Percentiles rank a stretch among this genome's conserved stretches.
Conservation (phyloP, 2,888 invertebrate genomes). For the Drosophila mercatorum region DNA sequence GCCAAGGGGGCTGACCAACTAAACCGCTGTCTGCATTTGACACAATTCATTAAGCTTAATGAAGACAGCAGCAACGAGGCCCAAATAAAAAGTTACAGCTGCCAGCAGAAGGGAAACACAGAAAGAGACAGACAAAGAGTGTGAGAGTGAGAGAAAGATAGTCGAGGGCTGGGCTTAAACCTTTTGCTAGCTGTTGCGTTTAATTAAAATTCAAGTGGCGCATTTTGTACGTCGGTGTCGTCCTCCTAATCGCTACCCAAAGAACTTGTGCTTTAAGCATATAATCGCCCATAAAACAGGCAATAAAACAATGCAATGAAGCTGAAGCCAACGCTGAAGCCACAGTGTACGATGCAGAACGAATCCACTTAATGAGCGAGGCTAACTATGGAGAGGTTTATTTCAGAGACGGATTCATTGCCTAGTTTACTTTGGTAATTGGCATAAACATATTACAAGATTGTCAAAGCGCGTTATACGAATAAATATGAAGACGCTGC, state of each 20-base stretch:
- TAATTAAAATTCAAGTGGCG: conserved; percentile 82
- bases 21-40: conserved; percentile 69
- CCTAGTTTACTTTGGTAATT: conserved; percentile 48
- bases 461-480: not conserved
- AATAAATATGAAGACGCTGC: not conserved
- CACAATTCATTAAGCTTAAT: conserved; percentile 82
- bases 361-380: conserved; percentile 63
- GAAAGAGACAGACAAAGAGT: conserved; percentile 11
- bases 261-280: conserved; percentile 75
- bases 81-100: conserved; percentile 45
- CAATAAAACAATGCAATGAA: conserved; percentile 72
- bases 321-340: conserved; percentile 22
- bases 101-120: conserved; percentile 7
- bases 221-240: conserved; percentile 72
- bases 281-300: conserved; percentile 78
- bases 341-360: conserved; percentile 26
- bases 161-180: conserved; percentile 16
- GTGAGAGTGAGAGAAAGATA: not conserved
- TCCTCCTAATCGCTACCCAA: conserved; percentile 24
- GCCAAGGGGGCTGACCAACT: conserved; percentile 30
- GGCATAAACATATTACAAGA: conserved; percentile 52
- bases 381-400: conserved; percentile 47
- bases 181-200: conserved; percentile 74
- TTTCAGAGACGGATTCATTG: conserved; percentile 15
- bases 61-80: conserved; percentile 65